Evolutionary conservation across 2,113 vertebrate species (phyloP), one percentile per base, ranked within the genome.

Genomic region (Corythornis madagascariensis): DNA sequence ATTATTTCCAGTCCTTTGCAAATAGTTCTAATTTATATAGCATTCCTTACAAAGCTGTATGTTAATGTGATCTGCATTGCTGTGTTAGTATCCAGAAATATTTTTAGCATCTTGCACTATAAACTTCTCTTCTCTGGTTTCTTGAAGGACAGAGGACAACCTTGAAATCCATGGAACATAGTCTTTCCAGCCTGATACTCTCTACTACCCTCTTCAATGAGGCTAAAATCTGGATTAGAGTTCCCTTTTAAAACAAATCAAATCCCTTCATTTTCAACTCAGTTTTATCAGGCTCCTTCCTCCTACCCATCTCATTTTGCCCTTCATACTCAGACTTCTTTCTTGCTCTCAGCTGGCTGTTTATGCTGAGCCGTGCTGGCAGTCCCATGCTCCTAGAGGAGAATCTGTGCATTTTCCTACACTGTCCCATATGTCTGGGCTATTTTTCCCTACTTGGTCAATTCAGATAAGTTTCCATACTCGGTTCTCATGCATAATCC

Each of bases 1-100:
- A 95, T 95, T 95, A 95, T 93, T 92, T 96, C 63, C 61, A 96
- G 50, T 82, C 74, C n/a, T 94, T 92, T 65, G 77, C 88, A 94
- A 92, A 95, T 81, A 92, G 73, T 92, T 79, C 83, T 93, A 93
- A 95, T 95, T 96, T 96, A 95, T 96, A 92, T 90, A 95, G 65
- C 83, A 66, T 78, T 90, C 66, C 73, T 86, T 61, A 33, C 29
- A 78, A 86, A 84, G 33, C 86, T 90, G 29, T 95, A 90, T 95
- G 63, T 94, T 95, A 96, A 92, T 94, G 66, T 75, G 88, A 84
- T 92, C 86, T 84, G n/a, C 65, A 57, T 48, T 93, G 50, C 86
- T 78, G 28, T 74, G 42, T 79, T 91, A 40, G 55, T 57, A 69
- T 78, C 83, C 65, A 75, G 88, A 86, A 94, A 61, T 93, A 90